Conservation (phyloP, 2,888 invertebrate species). For the Ochropleura leucogaster region DNA sequence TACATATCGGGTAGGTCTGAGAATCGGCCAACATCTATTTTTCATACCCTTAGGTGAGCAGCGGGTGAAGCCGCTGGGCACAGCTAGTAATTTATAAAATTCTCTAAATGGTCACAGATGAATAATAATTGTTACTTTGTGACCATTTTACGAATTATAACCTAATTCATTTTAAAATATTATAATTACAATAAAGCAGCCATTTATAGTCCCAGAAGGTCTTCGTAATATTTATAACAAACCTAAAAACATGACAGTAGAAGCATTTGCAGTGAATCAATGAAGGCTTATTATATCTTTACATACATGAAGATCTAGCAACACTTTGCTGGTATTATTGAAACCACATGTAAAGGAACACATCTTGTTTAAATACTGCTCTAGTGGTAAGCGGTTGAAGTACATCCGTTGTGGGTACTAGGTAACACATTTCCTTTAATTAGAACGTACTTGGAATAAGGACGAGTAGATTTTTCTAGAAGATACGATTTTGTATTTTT, state of each 20-base stretch:
- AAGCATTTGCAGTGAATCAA: not conserved
- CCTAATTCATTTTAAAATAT: too few relatives aligned
- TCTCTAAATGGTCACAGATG: too few relatives aligned
- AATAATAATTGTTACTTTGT: too few relatives aligned
- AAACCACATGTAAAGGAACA: conserved; percentile 57
- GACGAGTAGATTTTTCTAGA: not conserved
- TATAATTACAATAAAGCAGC: too few relatives aligned
- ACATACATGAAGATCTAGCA: conserved; percentile 14
- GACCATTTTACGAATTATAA: too few relatives aligned
- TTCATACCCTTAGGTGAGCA: too few relatives aligned
- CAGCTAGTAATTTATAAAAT: too few relatives aligned
- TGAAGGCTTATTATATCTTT: not conserved
- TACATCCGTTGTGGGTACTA: conserved; percentile 53
- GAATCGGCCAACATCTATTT: too few relatives aligned
- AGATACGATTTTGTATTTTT: not conserved
- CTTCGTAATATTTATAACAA: not conserved
- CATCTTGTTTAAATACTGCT: conserved; percentile 61
- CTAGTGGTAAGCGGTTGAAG: conserved; percentile 54
- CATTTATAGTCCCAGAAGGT: not conserved
- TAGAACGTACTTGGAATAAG: conserved; percentile 13
- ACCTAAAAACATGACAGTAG: not conserved
- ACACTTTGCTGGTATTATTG: conserved; percentile 48
- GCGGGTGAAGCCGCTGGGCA: too few relatives aligned
- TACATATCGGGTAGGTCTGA: too few relatives aligned
- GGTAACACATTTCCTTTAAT: conserved; percentile 46